These are phyloP conservation scores for Drosophila arawakana DNA, from an alignment of 1,140 invertebrate genomes.

Conservation along the genomic window DNA sequence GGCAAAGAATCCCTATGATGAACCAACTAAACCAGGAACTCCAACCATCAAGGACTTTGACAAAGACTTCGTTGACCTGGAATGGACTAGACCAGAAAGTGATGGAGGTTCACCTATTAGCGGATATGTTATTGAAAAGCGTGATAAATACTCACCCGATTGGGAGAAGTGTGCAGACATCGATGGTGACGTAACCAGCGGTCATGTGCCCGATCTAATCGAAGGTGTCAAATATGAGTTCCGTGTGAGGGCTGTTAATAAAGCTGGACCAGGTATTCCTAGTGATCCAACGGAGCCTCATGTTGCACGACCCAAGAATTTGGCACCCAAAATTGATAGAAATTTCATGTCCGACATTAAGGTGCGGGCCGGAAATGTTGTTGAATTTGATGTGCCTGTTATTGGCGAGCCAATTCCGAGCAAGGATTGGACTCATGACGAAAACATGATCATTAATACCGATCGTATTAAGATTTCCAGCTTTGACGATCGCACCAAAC, in stretches of 20 bases:
- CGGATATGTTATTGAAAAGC: constrained; percentile 98
- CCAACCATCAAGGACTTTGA: constrained; percentile 97
- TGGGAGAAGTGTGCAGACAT: constrained; percentile 95
- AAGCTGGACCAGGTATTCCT: constrained; percentile 95
- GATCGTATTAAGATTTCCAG: constrained; percentile 94
- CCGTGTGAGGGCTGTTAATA: constrained; percentile 96
- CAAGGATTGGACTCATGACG: constrained; percentile 96
- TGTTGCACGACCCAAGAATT: constrained; percentile 95
- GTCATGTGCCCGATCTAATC: constrained; percentile 93
- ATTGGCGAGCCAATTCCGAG: constrained; percentile 96
- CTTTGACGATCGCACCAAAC: constrained; percentile 94
- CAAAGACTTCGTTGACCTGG: constrained; percentile 96
- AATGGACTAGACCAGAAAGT: constrained; percentile 93
- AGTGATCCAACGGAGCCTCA: constrained; percentile 95
- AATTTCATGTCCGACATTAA: constrained; percentile 97
- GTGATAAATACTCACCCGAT: constrained; percentile 94
- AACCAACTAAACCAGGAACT: constrained; percentile 93
- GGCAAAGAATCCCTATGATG: constrained; percentile 99
- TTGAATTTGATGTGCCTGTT: constrained; percentile 97
- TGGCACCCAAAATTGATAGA: constrained; percentile 96
- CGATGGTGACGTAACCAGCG: constrained; percentile 92
- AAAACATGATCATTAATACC: constrained; percentile 90
- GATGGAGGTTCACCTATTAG: constrained; percentile 96
- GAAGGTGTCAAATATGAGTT: constrained; percentile 98
- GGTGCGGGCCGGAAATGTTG: constrained; percentile 95